Base-by-base conservation (phyloP, 2,797 vertebrate genomes). In the Luscinia luscinia region DNA sequence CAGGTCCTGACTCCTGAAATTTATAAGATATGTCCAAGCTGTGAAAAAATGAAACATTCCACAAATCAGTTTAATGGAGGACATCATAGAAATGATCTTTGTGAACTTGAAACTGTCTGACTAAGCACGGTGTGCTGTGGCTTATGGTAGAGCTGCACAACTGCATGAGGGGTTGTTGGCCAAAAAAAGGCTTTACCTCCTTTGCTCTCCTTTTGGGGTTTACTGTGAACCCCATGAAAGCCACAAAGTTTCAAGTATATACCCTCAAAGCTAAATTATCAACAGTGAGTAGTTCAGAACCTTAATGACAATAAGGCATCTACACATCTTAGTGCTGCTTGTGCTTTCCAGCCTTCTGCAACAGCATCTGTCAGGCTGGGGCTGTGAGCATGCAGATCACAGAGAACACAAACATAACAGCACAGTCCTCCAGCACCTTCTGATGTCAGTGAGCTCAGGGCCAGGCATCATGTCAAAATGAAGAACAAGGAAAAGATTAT, bases 61-160 rank as follows among this genome's bases (percentile, higher is more conserved):
- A 96, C 63, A 68, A 96, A 94, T 95, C 84, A 87, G n/a, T 93
- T 81, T 88, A 82, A 89, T 89, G 89, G 52, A 95, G 64, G 78
- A 92, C 79, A 81, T 79, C 46, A 79, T 5, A 95, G 90, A 96
- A 91, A 89, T 55, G 24, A 83, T 86, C 77, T 70, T 58, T 69
- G 54, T 76, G 85, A 95, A 69, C 88, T 72, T 82, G 73, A 95
- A 94, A 82, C 34, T 77, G 24, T 34, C 54, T 89, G 79, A 68
- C 43, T 63, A 86, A 81, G 77, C 59, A 86, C 2, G 0, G 26
- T 57, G 45, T 49, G 32, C 45, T 90, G 32, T 24, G 24, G 73
- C 75, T 91, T 81, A 43, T 76, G 52, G 54, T 10, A 78, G 32
- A 51, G 54, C 54, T 63, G 40, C 61, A 75, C 34, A 66, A 27